A percentile compares a stretch with the other conserved stretches of the same genome.
These are phyloP conservation scores for Phylloscopus collybita DNA, from an alignment of 2,797 vertebrate species.

Conservation along the genomic window DNA sequence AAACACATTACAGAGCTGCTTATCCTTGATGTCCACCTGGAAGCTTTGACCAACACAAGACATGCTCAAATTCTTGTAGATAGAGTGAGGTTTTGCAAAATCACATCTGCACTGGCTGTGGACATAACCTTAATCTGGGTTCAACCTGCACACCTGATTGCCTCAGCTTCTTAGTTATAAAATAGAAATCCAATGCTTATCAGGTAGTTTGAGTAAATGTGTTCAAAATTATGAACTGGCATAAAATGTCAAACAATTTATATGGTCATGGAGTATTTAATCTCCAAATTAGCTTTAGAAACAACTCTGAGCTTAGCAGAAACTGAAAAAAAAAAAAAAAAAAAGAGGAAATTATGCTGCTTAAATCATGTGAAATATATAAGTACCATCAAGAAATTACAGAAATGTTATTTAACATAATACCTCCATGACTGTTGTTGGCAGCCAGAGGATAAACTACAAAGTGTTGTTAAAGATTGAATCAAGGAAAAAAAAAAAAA, in stretches of 20 bases:
- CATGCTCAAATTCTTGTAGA: background rate
- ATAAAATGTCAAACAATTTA: background rate
- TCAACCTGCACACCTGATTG: background rate
- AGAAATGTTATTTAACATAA: background rate
- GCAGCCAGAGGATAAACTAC: background rate
- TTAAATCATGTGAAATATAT: background rate
- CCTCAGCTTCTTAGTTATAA: background rate
- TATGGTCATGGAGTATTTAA: background rate
- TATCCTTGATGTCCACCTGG: background rate
- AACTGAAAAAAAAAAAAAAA: background rate
- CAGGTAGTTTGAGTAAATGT: background rate
- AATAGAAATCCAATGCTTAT: background rate
- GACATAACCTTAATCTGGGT: fast-evolving
- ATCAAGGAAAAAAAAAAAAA: background rate
- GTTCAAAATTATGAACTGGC: background rate
- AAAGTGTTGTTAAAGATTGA: background rate
- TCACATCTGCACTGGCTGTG: background rate
- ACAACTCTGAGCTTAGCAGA: background rate
- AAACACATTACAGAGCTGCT: background rate
- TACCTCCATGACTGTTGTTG: background rate
- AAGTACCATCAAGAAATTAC: background rate
- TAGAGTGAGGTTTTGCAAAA: background rate
- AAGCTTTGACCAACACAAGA: background rate
- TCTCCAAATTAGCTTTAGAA: background rate
- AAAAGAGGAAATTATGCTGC: background rate